Evolutionary conservation across 64 coral and sea anemone species (phyloP).

Genomic region (Hydrozoanthus tunicans): DNA sequence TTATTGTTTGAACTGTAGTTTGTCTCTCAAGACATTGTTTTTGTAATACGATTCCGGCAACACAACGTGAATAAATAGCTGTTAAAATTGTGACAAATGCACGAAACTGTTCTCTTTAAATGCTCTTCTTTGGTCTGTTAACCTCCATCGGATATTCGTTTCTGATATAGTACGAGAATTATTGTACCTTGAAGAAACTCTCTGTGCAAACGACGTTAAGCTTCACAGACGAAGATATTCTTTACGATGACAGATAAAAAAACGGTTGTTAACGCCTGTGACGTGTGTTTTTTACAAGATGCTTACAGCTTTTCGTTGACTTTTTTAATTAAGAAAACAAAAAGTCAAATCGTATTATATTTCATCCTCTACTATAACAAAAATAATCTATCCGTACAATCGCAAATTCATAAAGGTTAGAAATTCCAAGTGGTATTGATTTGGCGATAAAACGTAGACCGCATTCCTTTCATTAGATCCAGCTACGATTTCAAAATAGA

Average conservation of each 20-base stretch:
- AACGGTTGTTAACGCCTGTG: too few relatives aligned
- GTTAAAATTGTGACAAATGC: too few relatives aligned
- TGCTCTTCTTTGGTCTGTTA: neutral
- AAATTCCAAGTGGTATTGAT: neutral
- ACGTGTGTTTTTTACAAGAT: too few relatives aligned
- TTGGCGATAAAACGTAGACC: neutral
- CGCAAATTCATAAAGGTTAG: neutral
- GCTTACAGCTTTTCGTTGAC: too few relatives aligned
- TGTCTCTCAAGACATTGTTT: too few relatives aligned
- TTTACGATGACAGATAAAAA: neutral
- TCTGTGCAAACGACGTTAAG: neutral
- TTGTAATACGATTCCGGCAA: too few relatives aligned
- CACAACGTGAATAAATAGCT: too few relatives aligned
- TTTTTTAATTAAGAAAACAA: too few relatives aligned
- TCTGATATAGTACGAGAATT: neutral
- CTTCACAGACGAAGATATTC: neutral
- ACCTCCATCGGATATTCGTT: too few relatives aligned
- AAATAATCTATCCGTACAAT: neutral
- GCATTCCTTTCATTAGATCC: constrained; percentile 20
- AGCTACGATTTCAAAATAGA: neutral
- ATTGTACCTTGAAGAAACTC: neutral
- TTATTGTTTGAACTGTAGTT: too few relatives aligned
- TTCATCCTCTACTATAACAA: neutral
- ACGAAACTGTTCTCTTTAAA: too few relatives aligned
- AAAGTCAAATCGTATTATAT: neutral